Percentiles rank a stretch among this genome's conserved stretches.
These are phyloP conservation scores for Tadarida brasiliensis DNA, from an alignment of 2,797 vertebrate genomes.

Conservation along the genomic window DNA sequence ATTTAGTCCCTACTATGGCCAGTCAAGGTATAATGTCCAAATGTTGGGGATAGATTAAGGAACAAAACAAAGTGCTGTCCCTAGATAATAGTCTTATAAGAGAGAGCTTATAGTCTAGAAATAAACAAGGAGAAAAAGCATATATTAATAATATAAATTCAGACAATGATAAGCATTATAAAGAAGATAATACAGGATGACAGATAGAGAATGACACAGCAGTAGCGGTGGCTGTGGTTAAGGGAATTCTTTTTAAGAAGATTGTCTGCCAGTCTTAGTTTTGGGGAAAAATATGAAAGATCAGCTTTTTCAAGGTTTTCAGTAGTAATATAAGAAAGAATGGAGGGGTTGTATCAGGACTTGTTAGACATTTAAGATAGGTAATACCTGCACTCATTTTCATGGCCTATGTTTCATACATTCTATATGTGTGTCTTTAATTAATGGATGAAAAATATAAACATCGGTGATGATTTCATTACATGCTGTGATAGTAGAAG, in stretches of 20 bases:
- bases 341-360: neutral
- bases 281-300: neutral
- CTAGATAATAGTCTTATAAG: neutral
- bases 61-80: neutral
- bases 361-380: neutral
- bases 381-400: constrained; percentile 12
- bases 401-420: neutral
- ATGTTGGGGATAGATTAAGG: neutral
- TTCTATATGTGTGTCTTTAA: neutral
- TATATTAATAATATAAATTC: constrained; percentile 2
- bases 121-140: neutral
- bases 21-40: neutral
- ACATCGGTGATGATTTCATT: neutral
- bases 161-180: neutral
- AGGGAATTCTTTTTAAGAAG: neutral
- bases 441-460: constrained; percentile 15
- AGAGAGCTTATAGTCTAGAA: neutral
- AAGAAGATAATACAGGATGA: neutral
- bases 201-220: neutral
- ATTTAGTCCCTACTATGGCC: neutral
- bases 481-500: neutral
- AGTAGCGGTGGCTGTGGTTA: neutral
- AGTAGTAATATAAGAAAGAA: neutral
- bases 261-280: neutral
- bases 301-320: neutral